Evolutionary conservation across 2,113 vertebrate genomes (phyloP), one percentile per base, ranked within the genome.

Genomic region (Mus spicilegus): DNA sequence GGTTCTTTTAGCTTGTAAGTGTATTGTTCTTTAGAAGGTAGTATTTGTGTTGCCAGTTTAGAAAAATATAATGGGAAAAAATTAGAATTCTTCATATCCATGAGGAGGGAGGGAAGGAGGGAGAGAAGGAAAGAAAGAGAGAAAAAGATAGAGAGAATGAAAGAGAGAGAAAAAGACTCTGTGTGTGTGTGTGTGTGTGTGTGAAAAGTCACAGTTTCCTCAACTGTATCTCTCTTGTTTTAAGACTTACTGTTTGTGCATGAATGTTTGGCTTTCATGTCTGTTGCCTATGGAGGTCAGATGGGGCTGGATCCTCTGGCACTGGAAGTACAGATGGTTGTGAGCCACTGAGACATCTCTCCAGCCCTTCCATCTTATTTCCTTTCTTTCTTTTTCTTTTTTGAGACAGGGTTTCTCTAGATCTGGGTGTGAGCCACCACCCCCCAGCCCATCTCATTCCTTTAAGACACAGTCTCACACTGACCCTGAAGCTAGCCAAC

Each of bases 1-100:
- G 39, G 16, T 33, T 94, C 76, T 96, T 93, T 93, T 67, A 70
- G 22, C 69, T 96, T 88, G 4, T 72, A 95, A 72, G 36, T 92
- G 87, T 89, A 95, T 6, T 87, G 36, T 77, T 65, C 88, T 72
- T 94, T 67, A 87, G 33, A 93, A 46, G 51, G 84, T 90, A 51
- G 81, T 56, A 95, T 80, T 94, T 95, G 36, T 78, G 20, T 19
- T 88, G 17, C 51, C 39, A 92, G 67, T 94, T 94, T 89, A 90
- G 65, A 36, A 97, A 84, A 90, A 90, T 76, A 76, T 65, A 12
- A 42, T 20, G n/a, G 8, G 30, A 7, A 24, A 20, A 12, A 63
- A 90, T 90, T 6, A 63, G 12, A 33, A 70, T 85, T 87, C 39
- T 89, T 76, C 28, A 63, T 76, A 36, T 63, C 72, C 19, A 63